Evolutionary conservation across 2,797 vertebrate species (phyloP), one percentile per base, ranked within the genome.

Genomic region (Alfaro cultratus): DNA sequence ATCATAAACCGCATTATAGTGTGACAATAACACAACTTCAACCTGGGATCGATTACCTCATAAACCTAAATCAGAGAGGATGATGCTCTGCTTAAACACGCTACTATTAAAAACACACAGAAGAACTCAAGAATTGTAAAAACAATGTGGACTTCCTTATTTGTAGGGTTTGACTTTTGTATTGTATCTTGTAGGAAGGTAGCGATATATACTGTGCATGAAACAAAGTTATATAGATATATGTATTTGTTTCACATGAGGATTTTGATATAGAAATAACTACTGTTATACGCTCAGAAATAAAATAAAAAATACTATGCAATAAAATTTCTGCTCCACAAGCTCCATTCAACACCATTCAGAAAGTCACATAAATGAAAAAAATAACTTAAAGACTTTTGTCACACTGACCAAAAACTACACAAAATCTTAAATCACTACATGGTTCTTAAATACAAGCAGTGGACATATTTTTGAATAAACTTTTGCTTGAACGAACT

Each of bases 1-100:
- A 87, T 88, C 84, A 87, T 89, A 85, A 90, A 91, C 60, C 77
- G 45, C 26, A 81, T 90, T 87, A 86, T 57, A 47, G 64, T 74
- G 73, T 74, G 77, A 90, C 89, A 73, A 81, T 62, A 84, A 77
- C 5, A 26, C 68, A 39, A 51, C 51, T 3, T 8, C 81, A 76
- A 76, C 78, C 73, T 46, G 57, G 76, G 82, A 90, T 79, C 82
- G 83, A 93, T 89, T 80, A 84, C 51, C 78, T 85, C 71, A 29
- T 90, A 84, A 91, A 91, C 71, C 68, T 43, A 74, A 82, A 87
- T 87, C 80, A 86, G 57, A 79, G 78, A 83, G 74, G 77, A 23
- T 79, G 68, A 82, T 80, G 80, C 79, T 83, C 55, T 64, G 67
- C 83, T 88, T 70, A 72, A 80, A 83, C 79, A 73, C 75, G 60